Conservation (phyloP, 2,888 invertebrate genomes). For the Phaonia tiefii region DNA sequence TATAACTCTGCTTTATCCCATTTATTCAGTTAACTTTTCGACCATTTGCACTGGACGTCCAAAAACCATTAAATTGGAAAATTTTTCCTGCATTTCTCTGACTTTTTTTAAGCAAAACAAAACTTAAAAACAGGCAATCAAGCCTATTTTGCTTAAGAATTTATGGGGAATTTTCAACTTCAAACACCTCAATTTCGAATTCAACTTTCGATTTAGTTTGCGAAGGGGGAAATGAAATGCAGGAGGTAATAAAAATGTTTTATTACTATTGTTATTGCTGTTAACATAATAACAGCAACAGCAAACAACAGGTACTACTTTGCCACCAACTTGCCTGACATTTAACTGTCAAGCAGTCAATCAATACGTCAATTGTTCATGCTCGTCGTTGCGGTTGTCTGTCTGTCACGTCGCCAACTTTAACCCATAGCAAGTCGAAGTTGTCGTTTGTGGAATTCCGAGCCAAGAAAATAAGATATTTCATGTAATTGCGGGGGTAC, state of each 20-base stretch:
- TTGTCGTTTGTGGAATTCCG: background rate
- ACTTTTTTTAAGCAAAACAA: constrained; percentile 1
- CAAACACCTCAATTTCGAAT: constrained; percentile 17
- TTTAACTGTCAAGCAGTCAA: constrained; percentile 68
- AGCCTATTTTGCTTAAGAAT: background rate
- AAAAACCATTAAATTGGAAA: background rate
- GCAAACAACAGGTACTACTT: background rate
- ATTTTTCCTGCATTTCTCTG: background rate
- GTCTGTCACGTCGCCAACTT: background rate
- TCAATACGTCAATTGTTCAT: constrained; percentile 59
- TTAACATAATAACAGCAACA: too few relatives aligned
- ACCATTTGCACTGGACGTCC: background rate
- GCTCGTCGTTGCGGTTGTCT: background rate
- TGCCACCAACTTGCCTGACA: constrained; percentile 41
- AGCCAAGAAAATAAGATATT: constrained; percentile 19
- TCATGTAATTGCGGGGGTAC: constrained; percentile 28
- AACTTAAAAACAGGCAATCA: background rate
- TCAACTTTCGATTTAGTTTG: background rate
- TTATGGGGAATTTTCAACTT: constrained; percentile 13
- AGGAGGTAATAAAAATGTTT: constrained; percentile 3
- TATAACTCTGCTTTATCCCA: constrained; percentile 6
- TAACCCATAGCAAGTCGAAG: too few relatives aligned
- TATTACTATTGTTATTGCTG: background rate
- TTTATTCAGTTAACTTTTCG: constrained; percentile 32
- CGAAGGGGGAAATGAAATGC: background rate